phyloP scores from a whole-genome alignment of 2,888 invertebrate genomes.

The Heliconius charithonia region DNA sequence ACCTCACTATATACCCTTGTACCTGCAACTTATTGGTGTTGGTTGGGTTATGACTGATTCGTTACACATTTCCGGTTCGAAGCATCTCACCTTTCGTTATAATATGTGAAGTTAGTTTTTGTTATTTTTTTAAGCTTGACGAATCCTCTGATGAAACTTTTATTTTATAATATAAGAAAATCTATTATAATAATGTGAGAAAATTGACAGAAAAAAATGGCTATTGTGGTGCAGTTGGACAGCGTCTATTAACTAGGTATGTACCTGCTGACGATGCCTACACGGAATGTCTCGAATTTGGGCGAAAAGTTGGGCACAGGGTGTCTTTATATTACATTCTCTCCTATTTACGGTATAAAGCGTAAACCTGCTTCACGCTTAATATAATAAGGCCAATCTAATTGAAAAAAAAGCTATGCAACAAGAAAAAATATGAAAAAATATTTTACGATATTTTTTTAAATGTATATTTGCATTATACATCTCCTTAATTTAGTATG shows the following conservation, averaged over 20 bases:
- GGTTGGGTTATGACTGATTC: conserved; percentile 27
- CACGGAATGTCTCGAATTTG: too few relatives aligned
- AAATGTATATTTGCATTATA: background rate
- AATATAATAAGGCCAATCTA: too few relatives aligned
- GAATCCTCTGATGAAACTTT: background rate
- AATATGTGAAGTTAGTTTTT: background rate
- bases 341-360: background rate
- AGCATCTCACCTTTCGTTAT: background rate
- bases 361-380: too few relatives aligned
- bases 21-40: conserved; percentile 34
- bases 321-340: background rate
- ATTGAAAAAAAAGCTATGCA: background rate
- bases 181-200: background rate
- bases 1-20: conserved; percentile 50
- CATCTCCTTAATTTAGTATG: background rate
- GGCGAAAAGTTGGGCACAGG: background rate
- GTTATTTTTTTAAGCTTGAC: background rate
- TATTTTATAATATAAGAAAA: background rate
- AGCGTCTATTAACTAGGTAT: too few relatives aligned
- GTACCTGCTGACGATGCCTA: too few relatives aligned
- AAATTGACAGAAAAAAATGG: background rate
- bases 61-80: conserved; percentile 29
- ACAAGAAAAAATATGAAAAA: background rate
- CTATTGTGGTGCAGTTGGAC: too few relatives aligned
- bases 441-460: background rate